These are phyloP conservation scores for Scaptomyza tumidula DNA, from an alignment of 2,888 invertebrate species.

Conservation along the genomic window DNA sequence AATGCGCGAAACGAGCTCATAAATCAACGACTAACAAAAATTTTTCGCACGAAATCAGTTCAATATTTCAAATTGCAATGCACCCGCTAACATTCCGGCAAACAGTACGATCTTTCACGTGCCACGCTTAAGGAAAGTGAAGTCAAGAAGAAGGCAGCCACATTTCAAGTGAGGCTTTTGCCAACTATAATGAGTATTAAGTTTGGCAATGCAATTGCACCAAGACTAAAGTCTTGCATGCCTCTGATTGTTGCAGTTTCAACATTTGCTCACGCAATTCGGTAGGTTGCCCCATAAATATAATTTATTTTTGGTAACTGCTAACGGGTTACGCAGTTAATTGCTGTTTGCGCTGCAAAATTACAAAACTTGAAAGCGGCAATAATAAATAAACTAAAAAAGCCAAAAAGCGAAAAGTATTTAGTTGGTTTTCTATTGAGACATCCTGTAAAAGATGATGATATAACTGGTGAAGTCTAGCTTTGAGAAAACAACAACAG, in stretches of 20 bases:
- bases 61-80: constrained; percentile 64
- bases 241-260: constrained; percentile 39
- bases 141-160: constrained; percentile 13
- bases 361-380: constrained; percentile 52
- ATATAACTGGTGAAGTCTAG: not conserved
- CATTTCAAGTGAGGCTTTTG: constrained; percentile 42
- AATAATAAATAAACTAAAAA: constrained; percentile 42
- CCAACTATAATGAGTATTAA: constrained; percentile 73
- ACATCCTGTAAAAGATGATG: constrained; percentile 18
- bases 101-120: constrained; percentile 40
- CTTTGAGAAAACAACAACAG: too few relatives aligned
- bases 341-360: constrained; percentile 62
- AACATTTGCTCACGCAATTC: constrained; percentile 50
- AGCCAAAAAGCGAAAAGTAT: constrained; percentile 16
- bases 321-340: constrained; percentile 49
- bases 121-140: not conserved
- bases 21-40: constrained; percentile 56
- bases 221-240: constrained; percentile 1
- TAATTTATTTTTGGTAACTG: constrained; percentile 45
- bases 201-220: constrained; percentile 60
- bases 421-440: not conserved
- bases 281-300: constrained; percentile 59
- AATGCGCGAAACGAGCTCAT: constrained; percentile 32
- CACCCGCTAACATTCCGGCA: constrained; percentile 13
- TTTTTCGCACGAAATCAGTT: constrained; percentile 56